Evolutionary conservation across 2,888 invertebrate species (phyloP).

Genomic region (Agrotis ipsilon): DNA sequence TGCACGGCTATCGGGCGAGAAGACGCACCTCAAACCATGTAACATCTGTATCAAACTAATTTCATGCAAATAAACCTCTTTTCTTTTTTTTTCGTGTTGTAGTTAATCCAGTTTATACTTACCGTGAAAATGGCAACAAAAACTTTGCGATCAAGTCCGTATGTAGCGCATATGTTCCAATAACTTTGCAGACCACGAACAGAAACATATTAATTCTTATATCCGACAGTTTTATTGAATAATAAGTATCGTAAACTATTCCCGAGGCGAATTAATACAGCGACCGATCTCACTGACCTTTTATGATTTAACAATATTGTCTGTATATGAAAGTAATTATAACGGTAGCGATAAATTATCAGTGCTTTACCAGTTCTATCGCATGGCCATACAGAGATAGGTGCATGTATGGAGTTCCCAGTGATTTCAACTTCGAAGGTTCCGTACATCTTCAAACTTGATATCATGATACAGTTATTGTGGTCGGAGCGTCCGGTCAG

Average conservation of each 20-base stretch:
- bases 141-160: constrained; percentile 1
- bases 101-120: constrained; percentile 31
- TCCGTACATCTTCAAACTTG: constrained; percentile 58
- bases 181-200: constrained; percentile 20
- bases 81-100: constrained; percentile 9
- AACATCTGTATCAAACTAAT: constrained; percentile 58
- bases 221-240: constrained; percentile 83
- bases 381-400: constrained; percentile 58
- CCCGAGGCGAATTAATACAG: constrained; percentile 75
- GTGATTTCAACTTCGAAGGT: constrained; percentile 44
- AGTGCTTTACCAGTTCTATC: constrained; percentile 64
- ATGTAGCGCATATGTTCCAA: constrained; percentile 10
- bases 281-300: constrained; percentile 76
- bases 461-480: constrained; percentile 63
- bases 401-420: constrained; percentile 56
- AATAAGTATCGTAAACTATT: constrained; percentile 80
- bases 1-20: constrained; percentile 53
- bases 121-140: constrained; percentile 40
- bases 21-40: constrained; percentile 33
- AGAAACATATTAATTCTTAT: constrained; percentile 66
- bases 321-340: constrained; percentile 81
- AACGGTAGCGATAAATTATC: constrained; percentile 75
- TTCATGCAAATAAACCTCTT: constrained; percentile 51
- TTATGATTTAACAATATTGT: constrained; percentile 81
- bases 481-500: constrained; percentile 50